phyloP scores from a whole-genome alignment of 2,797 vertebrate genomes.

The Alcedo quadribrachys region DNA sequence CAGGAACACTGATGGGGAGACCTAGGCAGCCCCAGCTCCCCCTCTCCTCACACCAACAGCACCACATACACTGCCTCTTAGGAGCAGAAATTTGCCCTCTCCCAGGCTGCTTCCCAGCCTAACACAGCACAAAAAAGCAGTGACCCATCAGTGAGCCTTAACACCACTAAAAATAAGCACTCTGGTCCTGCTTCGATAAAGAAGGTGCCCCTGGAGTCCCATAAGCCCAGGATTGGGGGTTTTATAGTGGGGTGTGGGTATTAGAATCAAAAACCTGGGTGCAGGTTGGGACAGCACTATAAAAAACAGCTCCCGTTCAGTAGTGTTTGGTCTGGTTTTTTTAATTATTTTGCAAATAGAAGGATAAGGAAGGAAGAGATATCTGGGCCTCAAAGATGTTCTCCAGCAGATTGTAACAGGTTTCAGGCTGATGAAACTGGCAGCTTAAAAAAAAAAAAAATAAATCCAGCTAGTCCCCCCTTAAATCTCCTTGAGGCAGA shows the following conservation, averaged over 20 bases:
- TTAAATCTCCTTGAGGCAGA: constrained; percentile 43
- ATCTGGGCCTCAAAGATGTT: neutral
- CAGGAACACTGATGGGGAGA: neutral
- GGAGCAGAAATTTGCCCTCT: neutral
- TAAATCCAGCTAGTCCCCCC: constrained; percentile 8
- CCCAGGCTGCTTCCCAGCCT: neutral
- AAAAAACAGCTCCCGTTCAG: neutral
- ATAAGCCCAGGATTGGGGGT: neutral
- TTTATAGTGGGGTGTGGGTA: neutral
- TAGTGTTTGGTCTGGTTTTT: neutral
- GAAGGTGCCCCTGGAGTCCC: neutral
- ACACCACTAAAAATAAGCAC: neutral
- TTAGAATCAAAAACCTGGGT: neutral
- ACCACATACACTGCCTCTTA: neutral
- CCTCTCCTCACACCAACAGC: neutral
- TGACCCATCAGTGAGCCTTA: rapidly evolving
- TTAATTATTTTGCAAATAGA: neutral
- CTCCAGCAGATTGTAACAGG: neutral
- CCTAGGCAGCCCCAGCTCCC: neutral
- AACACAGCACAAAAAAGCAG: neutral
- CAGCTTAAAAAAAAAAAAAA: constrained; percentile 3
- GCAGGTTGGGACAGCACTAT: neutral
- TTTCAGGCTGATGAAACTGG: constrained; percentile 14
- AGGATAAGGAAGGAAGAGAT: neutral
- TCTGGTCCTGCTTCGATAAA: neutral